Evolutionary conservation across 37 sponge, comb jelly and placozoan genomes (phyloP), one percentile per base, ranked within the genome.

Genomic region (Bolinopsis microptera): DNA sequence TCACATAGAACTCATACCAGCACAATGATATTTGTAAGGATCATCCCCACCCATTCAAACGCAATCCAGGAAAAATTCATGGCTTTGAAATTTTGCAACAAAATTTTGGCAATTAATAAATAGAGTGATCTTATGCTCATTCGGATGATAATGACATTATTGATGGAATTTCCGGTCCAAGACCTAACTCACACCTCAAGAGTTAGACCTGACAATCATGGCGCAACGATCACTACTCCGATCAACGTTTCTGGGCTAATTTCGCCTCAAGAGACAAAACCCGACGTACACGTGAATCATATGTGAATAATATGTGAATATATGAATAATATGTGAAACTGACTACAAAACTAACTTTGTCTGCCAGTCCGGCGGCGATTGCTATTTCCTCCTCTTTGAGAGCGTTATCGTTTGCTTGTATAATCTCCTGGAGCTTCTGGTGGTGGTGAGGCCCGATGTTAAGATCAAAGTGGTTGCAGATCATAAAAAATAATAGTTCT

Each of bases 341-440:
- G n/a, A n/a, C n/a, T n/a, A n/a, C n/a, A n/a, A 48, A 13, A 18
- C 61, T 48, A 9, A 86, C 90, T 38, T 86, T 86, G 0, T 86
- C 90, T 0, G 36, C 90, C 34, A 86, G 90, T 36, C 90, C 90
- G 30, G 31, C 61, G 0, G 36, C 61, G 30, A 86, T 21, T 25
- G 35, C 35, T 0, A 24, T 41, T 27, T 86, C 90, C 28, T 86
- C 90, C 8, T 41, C 3, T 38, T 41, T 41, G 26, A 86, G 41
- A 1, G 41, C 61, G 16, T 3, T 18, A 30, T 86, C 61, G 31
- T 86, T 86, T 9, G n/a, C 61, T 24, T 1, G 30, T 18, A 86
- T 86, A 28, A 27, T 86, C 35, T 86, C 90, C 13, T 27, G 41
- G 3, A 86, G 27, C 61, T 39, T 38, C 90, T 86, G 90, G n/a